phyloP scores from a whole-genome alignment of 1,140 invertebrate genomes.

The Hypsibius dujardini region DNA sequence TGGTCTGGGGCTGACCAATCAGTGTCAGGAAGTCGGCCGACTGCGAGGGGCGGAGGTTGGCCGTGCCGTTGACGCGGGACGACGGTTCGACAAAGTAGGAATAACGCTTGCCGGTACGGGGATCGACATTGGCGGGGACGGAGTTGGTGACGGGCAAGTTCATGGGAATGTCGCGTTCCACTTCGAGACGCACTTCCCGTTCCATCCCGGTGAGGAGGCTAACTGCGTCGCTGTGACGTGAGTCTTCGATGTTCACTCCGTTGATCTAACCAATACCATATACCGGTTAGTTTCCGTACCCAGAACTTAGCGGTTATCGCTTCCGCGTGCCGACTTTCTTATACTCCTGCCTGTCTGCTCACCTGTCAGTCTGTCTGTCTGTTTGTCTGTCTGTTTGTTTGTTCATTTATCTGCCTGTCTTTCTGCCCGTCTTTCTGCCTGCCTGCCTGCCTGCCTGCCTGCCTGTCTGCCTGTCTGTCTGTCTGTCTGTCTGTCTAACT shows the following conservation, averaged over 20 bases:
- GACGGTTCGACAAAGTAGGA: slow-evolving; percentile 19
- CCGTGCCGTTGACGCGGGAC: slow-evolving; percentile 18
- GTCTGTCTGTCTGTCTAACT: too few relatives aligned
- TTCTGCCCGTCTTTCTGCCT: too few relatives aligned
- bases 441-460: too few relatives aligned
- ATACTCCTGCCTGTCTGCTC: too few relatives aligned
- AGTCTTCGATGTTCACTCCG: slow-evolving; percentile 71
- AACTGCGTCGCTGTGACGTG: slow-evolving; percentile 76
- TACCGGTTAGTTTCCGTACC: too few relatives aligned
- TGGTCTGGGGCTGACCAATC: slow-evolving; percentile 20
- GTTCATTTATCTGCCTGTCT: too few relatives aligned
- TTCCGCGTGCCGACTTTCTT: too few relatives aligned
- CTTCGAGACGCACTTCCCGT: slow-evolving; percentile 65
- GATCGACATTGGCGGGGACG: slow-evolving; percentile 18
- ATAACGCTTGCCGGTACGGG: slow-evolving; percentile 3
- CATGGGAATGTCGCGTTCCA: slow-evolving; percentile 45
- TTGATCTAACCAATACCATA: slow-evolving; percentile 50
- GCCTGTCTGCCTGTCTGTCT: too few relatives aligned
- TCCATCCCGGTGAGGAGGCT: slow-evolving; percentile 65
- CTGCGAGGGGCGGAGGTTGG: slow-evolving; percentile 23
- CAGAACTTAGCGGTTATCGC: too few relatives aligned
- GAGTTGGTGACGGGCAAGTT: background rate
- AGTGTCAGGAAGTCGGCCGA: background rate
- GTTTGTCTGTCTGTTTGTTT: too few relatives aligned
- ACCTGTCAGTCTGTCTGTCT: too few relatives aligned